Conservation (phyloP, 2,113 vertebrate genomes). For the Lampris megalopsis region DNA sequence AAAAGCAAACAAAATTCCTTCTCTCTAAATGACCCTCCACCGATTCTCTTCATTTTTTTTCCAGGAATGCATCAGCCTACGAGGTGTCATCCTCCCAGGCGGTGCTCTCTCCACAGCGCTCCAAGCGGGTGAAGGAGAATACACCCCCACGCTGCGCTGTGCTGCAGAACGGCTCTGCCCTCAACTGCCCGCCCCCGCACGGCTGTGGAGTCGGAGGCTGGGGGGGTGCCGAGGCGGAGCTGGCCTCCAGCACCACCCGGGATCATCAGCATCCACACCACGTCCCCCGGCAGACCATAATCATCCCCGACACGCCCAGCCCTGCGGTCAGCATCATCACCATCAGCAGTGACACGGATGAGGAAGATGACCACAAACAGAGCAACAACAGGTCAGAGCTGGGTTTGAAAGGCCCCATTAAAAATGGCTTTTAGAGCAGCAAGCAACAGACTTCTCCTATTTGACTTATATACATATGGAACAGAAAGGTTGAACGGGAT, state of each 20-base stretch:
- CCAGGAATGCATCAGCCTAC: slow-evolving; percentile 90
- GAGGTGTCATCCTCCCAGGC: slow-evolving; percentile 95
- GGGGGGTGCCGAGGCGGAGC: slow-evolving; percentile 86
- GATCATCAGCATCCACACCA: slow-evolving; percentile 90
- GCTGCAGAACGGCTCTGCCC: slow-evolving; percentile 86
- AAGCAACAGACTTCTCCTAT: no score
- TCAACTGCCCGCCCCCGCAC: slow-evolving; percentile 83
- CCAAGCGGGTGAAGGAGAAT: slow-evolving; percentile 98
- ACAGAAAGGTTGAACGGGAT: no score
- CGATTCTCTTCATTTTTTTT: neutral
- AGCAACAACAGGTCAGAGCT: slow-evolving; percentile 88
- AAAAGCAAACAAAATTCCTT: neutral
- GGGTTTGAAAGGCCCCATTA: no score
- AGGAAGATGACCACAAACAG: slow-evolving; percentile 96
- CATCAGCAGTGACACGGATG: slow-evolving; percentile 99
- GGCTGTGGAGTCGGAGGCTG: slow-evolving; percentile 87
- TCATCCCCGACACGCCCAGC: slow-evolving; percentile 98
- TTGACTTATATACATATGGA: no score
- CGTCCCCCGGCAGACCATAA: slow-evolving; percentile 90
- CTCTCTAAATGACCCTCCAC: neutral
- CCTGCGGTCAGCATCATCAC: slow-evolving; percentile 98
- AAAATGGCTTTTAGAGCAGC: no score
- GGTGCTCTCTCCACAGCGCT: slow-evolving; percentile 92
- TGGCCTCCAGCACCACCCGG: slow-evolving; percentile 85
- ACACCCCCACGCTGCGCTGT: slow-evolving; percentile 94